phyloP scores from a whole-genome alignment of 2,113 vertebrate genomes.

The Oncorhynchus masou region DNA sequence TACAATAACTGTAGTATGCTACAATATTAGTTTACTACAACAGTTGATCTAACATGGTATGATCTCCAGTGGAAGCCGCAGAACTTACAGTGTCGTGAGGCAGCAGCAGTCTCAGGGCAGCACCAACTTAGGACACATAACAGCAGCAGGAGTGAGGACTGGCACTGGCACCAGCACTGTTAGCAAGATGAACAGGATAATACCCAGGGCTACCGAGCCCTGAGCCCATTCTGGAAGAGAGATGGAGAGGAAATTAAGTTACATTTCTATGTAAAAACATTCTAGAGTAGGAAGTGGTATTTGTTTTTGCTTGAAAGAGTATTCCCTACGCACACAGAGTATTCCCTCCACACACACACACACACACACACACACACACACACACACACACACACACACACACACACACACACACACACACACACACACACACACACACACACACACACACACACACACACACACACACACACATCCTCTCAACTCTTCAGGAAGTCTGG shows the following conservation, averaged over 20 bases:
- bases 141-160: slow-evolving; percentile 96
- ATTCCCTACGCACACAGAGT: too few relatives aligned
- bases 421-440: too few relatives aligned
- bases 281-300: too few relatives aligned
- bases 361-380: too few relatives aligned
- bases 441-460: not conserved
- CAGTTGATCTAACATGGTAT: too few relatives aligned
- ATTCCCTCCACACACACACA: too few relatives aligned
- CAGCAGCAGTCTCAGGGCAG: slow-evolving; percentile 96
- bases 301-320: not conserved
- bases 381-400: too few relatives aligned
- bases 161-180: slow-evolving; percentile 98
- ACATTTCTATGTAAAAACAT: too few relatives aligned
- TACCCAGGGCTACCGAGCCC: slow-evolving; percentile 82
- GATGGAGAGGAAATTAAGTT: not conserved
- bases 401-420: too few relatives aligned
- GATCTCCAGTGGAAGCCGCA: not conserved
- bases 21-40: too few relatives aligned
- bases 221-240: slow-evolving; percentile 89
- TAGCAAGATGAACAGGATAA: slow-evolving; percentile 84
- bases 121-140: slow-evolving; percentile 92
- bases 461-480: not conserved
- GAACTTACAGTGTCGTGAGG: slow-evolving; percentile 88
- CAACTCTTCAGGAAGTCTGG: slow-evolving; percentile 42
- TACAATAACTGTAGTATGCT: too few relatives aligned